phyloP scores from a whole-genome alignment of 2,888 invertebrate species.

The Dryobotodes eremita region DNA sequence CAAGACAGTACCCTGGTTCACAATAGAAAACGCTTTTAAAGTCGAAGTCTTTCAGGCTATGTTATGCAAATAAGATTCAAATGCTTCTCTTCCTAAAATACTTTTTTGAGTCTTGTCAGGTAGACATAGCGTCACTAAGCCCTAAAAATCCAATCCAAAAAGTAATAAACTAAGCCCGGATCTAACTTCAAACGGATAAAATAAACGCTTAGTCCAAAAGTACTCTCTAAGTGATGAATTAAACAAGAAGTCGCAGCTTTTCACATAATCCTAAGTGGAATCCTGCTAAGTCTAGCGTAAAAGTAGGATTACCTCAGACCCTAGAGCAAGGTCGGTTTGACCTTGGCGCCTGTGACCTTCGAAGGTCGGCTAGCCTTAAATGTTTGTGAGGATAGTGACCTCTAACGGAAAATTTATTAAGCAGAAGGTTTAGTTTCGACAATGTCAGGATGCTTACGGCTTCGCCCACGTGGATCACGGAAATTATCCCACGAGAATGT shows the following conservation, averaged over 20 bases:
- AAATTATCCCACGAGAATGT: too few species aligned
- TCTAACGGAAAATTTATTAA: fast-evolving
- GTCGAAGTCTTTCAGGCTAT: too few species aligned
- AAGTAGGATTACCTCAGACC: conserved; percentile 59
- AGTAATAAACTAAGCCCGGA: not conserved
- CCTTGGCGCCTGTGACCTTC: conserved; percentile 65
- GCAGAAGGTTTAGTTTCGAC: conserved; percentile 33
- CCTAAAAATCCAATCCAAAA: conserved; percentile 17
- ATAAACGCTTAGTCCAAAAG: conserved; percentile 8
- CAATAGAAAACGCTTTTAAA: too few species aligned
- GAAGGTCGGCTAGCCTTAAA: conserved; percentile 50
- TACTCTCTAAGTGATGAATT: conserved; percentile 35
- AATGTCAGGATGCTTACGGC: too few species aligned
- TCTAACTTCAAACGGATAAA: conserved; percentile 6
- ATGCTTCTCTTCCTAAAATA: not conserved
- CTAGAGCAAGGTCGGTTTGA: conserved; percentile 52
- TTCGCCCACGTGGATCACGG: too few species aligned
- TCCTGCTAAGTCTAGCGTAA: conserved; percentile 33
- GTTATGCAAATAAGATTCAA: not conserved
- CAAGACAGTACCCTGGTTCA: not conserved
- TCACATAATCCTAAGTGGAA: conserved; percentile 44
- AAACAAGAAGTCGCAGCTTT: conserved; percentile 26
- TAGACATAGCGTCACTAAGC: not conserved
- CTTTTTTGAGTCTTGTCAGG: not conserved
- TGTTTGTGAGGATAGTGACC: conserved; percentile 51